Base-by-base conservation (phyloP, 2,113 vertebrate species). In the Perccottus glenii region DNA sequence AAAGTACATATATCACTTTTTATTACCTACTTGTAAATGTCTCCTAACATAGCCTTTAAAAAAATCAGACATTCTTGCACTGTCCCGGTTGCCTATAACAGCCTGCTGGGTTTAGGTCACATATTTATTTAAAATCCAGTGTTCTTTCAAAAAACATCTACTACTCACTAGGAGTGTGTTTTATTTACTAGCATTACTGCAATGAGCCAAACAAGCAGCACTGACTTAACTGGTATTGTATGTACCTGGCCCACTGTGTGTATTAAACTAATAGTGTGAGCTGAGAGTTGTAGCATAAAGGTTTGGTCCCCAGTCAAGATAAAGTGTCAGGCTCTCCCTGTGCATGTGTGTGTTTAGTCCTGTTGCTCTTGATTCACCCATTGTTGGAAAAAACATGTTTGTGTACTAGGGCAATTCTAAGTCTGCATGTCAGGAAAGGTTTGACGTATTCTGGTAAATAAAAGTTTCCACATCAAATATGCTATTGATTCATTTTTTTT, bases 281-380 rank as follows among this genome's bases (percentile, higher is more conserved):
- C 52, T n/a, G 52, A 33, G 35, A 27, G 19, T 27, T 27, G 19
- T 27, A 27, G 19, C 19, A 27, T 27, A 27, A 27, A 27, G 19
- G 19, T 27, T 55, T 55, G 52, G 52, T 32, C 38, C 52, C 52
- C 52, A 55, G 52, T 55, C 33, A 32, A 55, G 52, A 55, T 55
- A 55, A 55, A 36, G 52, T 55, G 51, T 36, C n/a, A 36, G 33
- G 52, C n/a, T 12, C 7, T 55, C 52, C 38, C 12, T 36, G 52
- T 11, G 44, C 38, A 33, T 4, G 33, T 33, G 35, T 14, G 35
- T 15, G 52, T n/a, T 33, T 8, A n/a, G 52, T 38, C 52, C 33
- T 38, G 52, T 55, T 55, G 52, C 35, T 55, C 32, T 36, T n/a
- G 12, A 12, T 38, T 36, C 52, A 55, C 33, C 12, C 35, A 55